These are phyloP conservation scores for Lottia gigantea DNA, from an alignment of 2,888 invertebrate species.

Conservation along the genomic window DNA sequence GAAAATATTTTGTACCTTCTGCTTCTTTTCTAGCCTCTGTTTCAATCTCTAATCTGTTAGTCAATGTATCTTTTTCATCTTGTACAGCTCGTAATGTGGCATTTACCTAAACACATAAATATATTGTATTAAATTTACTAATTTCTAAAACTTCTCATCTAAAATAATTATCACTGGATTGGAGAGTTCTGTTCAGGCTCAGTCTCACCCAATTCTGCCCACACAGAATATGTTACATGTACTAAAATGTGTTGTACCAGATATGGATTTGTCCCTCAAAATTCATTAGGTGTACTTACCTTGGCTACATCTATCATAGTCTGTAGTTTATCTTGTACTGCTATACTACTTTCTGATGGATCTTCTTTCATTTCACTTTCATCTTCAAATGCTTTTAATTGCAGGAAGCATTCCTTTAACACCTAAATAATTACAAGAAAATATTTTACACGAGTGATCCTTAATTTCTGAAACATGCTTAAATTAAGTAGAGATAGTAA, in stretches of 20 bases:
- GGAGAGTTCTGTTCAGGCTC: no score
- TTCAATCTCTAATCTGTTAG: constrained; percentile 57
- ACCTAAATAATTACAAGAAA: constrained; percentile 39
- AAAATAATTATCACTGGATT: no score
- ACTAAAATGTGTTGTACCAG: no score
- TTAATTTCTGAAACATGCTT: no score
- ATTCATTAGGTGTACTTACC: constrained; percentile 35
- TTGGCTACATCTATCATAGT: constrained; percentile 63
- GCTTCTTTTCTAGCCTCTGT: constrained; percentile 55
- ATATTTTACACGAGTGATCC: not conserved
- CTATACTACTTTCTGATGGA: constrained; percentile 16
- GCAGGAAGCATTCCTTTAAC: constrained; percentile 60
- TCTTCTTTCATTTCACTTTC: constrained; percentile 40
- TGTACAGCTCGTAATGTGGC: constrained; percentile 54
- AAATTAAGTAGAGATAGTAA: no score
- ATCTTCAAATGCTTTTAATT: constrained; percentile 59
- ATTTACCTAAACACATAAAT: constrained; percentile 43
- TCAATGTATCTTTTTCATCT: constrained; percentile 56
- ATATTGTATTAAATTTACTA: no score
- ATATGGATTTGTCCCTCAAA: not conserved
- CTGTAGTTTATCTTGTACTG: constrained; percentile 53
- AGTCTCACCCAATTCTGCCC: no score
- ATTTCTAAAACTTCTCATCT: no score
- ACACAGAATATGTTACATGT: no score
- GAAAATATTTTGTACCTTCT: constrained; percentile 47